These are phyloP conservation scores for Hoplodrina ambigua DNA, from an alignment of 2,888 invertebrate genomes.

Conservation along the genomic window DNA sequence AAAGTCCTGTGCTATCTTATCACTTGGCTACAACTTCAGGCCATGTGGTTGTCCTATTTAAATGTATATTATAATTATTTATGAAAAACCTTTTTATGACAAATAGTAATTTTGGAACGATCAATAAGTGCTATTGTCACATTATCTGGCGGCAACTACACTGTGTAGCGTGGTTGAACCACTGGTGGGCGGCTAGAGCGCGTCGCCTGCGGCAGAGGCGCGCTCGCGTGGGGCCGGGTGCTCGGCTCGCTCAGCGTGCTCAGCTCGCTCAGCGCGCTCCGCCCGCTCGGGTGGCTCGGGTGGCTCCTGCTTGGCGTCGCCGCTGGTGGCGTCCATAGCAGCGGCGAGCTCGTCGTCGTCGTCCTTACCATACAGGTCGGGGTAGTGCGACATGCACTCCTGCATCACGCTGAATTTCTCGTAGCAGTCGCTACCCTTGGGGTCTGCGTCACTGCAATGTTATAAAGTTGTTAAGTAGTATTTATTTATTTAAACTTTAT, in stretches of 20 bases:
- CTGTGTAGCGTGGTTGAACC: too few relatives aligned
- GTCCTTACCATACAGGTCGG: constrained; percentile 94
- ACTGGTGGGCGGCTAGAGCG: constrained; percentile 1
- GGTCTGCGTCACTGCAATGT: constrained; percentile 93
- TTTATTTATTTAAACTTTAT: too few relatives aligned
- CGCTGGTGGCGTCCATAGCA: constrained; percentile 57
- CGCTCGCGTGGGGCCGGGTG: not conserved
- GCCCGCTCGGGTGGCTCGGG: not conserved
- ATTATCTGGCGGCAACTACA: too few relatives aligned
- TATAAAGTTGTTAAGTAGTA: too few relatives aligned
- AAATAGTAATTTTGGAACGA: too few relatives aligned
- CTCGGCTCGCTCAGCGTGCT: not conserved
- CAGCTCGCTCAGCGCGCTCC: not conserved
- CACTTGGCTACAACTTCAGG: too few relatives aligned
- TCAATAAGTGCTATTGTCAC: too few relatives aligned
- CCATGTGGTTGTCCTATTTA: too few relatives aligned
- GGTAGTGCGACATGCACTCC: constrained; percentile 96
- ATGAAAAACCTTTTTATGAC: too few relatives aligned
- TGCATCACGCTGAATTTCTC: constrained; percentile 97
- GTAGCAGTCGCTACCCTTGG: constrained; percentile 98
- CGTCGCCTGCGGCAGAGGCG: constrained; percentile 3
- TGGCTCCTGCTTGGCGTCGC: constrained; percentile 24
- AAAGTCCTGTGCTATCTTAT: too few relatives aligned
- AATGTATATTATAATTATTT: too few relatives aligned
- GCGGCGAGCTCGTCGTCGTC: constrained; percentile 88